phyloP scores from a whole-genome alignment of 2,113 vertebrate genomes.

The Peromyscus californicus region DNA sequence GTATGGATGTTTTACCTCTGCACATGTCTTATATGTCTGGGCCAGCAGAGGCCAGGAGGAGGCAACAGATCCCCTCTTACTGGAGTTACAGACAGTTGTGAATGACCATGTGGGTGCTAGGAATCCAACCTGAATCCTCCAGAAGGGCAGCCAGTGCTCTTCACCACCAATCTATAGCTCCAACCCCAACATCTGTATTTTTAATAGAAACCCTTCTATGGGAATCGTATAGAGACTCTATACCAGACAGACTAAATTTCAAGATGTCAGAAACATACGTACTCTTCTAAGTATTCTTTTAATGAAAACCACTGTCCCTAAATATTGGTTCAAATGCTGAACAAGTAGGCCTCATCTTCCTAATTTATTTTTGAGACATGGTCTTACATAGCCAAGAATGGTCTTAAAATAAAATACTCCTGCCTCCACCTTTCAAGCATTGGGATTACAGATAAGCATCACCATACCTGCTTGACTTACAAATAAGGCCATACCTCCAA shows the following conservation, averaged over 20 bases:
- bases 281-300: conserved; percentile 18
- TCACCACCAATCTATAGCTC: background rate
- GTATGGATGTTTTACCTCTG: background rate
- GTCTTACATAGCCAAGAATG: background rate
- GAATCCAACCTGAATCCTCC: too few relatives aligned
- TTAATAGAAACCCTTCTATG: background rate
- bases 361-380: background rate
- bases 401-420: background rate
- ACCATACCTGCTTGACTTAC: too few relatives aligned
- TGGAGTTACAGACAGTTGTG: background rate
- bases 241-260: background rate
- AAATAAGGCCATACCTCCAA: too few relatives aligned
- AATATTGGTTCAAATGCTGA: background rate
- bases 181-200: background rate
- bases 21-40: background rate
- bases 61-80: background rate
- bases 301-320: background rate
- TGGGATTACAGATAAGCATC: too few relatives aligned
- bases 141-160: background rate
- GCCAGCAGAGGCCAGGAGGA: background rate
- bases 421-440: too few relatives aligned
- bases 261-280: background rate
- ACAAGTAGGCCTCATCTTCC: background rate
- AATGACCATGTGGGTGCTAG: background rate
- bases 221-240: background rate